These are phyloP conservation scores for Drosophila setosimentum DNA, from an alignment of 2,888 invertebrate genomes.

Conservation along the genomic window DNA sequence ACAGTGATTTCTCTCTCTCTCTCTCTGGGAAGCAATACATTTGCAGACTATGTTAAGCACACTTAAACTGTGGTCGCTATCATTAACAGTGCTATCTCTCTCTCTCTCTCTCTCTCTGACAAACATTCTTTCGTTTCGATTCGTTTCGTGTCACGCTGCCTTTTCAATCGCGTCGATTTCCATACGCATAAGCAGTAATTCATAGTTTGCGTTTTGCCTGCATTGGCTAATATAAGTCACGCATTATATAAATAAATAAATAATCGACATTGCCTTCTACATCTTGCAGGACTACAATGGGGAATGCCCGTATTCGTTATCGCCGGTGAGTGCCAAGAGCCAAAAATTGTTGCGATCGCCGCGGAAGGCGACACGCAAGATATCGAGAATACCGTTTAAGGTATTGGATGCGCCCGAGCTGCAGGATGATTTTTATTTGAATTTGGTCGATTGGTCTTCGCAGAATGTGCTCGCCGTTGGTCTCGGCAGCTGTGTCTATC, in stretches of 20 bases:
- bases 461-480: constrained; percentile 99
- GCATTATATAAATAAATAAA: background rate
- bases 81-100: no score
- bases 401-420: constrained; percentile 85
- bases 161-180: no score
- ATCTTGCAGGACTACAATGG: constrained; percentile 90
- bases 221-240: background rate
- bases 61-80: no score
- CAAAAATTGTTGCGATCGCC: constrained; percentile 97
- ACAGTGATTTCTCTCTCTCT: background rate
- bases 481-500: constrained; percentile 97
- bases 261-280: constrained; percentile 29
- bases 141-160: no score
- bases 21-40: background rate
- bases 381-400: constrained; percentile 99
- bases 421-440: constrained; percentile 99
- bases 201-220: background rate
- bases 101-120: no score
- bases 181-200: background rate
- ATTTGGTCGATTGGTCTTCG: constrained; percentile 99
- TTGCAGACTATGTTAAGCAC: background rate
- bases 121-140: no score
- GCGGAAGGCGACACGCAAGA: constrained; percentile 98
- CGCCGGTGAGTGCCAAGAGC: constrained; percentile 97
- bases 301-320: constrained; percentile 96